Percentiles rank a stretch among this genome's conserved stretches.
phyloP scores from a whole-genome alignment of 2,113 vertebrate species.

The Axis porcinus region DNA sequence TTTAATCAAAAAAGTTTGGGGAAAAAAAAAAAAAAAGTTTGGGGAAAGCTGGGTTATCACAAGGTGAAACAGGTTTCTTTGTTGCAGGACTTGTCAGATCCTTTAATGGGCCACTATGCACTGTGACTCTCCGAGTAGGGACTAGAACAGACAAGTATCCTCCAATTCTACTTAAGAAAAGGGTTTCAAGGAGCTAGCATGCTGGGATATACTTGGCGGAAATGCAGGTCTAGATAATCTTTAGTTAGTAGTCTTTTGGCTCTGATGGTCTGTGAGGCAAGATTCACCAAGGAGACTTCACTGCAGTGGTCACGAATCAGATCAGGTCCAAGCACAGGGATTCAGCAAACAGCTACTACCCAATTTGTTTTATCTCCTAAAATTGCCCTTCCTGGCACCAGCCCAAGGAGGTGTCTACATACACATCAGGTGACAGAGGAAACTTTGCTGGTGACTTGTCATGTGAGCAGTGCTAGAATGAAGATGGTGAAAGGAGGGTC shows the following conservation, averaged over 20 bases:
- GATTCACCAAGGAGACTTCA: not conserved
- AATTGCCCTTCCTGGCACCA: not conserved
- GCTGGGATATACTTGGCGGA: not conserved
- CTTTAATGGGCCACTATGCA: not conserved
- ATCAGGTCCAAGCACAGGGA: not conserved
- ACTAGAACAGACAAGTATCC: not conserved
- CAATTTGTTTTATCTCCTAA: not conserved
- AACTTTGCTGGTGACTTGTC: not conserved
- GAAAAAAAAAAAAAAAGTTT: not conserved
- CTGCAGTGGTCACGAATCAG: not conserved
- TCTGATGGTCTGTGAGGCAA: not conserved
- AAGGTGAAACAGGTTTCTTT: not conserved
- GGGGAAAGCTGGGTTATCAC: not conserved
- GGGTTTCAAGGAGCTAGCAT: not conserved
- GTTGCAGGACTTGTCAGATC: not conserved
- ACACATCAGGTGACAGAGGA: not conserved
- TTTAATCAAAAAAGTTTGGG: not conserved
- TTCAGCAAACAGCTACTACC: not conserved
- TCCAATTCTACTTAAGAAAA: not conserved
- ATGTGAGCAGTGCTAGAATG: not conserved
- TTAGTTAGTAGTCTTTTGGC: not conserved
- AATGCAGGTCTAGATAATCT: not conserved
- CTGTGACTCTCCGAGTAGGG: not conserved
- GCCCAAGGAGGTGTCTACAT: not conserved
- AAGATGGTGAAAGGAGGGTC: not conserved